A percentile compares a stretch with the other conserved stretches of the same genome.
Conservation (phyloP, 1,140 invertebrate species). For the Drosophila hydei region DNA sequence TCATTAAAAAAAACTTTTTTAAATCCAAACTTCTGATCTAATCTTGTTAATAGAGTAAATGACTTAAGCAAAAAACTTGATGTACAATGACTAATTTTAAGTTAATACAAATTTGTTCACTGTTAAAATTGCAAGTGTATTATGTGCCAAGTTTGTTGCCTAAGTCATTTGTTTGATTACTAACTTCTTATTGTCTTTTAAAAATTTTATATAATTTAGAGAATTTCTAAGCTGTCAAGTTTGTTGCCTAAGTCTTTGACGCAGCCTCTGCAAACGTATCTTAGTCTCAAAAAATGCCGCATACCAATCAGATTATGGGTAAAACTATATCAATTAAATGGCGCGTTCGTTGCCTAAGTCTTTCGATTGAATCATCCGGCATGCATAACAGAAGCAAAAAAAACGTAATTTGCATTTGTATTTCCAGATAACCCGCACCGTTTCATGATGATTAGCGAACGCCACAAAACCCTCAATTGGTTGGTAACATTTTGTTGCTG, state of each 20-base stretch:
- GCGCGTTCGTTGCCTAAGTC: slow-evolving; percentile 50
- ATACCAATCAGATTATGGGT: not conserved
- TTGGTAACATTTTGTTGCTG: slow-evolving; percentile 67
- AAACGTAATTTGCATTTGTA: slow-evolving; percentile 40
- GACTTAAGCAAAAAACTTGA: no score
- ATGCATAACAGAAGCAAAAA: slow-evolving; percentile 44
- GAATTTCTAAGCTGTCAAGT: no score
- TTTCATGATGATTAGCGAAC: slow-evolving; percentile 79
- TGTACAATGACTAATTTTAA: no score
- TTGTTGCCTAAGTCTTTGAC: no score
- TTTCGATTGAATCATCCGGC: slow-evolving; percentile 60
- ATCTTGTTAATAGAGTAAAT: no score
- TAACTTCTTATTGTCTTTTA: no score
- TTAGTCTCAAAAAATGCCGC: not conserved
- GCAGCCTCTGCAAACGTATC: no score
- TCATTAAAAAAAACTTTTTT: no score
- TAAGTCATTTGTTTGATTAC: slow-evolving; percentile 43
- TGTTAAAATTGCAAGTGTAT: no score
- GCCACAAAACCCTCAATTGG: slow-evolving; percentile 79
- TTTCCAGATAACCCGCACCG: slow-evolving; percentile 71
- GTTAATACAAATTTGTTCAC: no score
- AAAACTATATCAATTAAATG: not conserved
- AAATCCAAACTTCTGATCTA: no score
- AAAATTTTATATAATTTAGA: no score
- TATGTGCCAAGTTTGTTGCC: slow-evolving; percentile 26